Conservation (phyloP, 2,888 invertebrate genomes). For the Aricia artaxerxes region DNA sequence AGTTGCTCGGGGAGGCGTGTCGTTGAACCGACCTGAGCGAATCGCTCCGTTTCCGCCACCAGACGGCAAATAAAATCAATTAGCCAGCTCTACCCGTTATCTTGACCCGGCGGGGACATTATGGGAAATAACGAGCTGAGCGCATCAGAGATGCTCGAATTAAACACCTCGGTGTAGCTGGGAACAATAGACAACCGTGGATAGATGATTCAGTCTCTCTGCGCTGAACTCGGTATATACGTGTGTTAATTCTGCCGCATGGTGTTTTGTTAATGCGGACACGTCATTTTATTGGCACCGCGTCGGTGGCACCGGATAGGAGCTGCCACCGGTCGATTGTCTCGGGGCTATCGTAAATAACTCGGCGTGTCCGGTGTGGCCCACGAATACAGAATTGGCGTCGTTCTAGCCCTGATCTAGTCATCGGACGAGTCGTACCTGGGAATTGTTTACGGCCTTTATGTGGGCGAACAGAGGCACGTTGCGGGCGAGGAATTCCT, state of each 20-base stretch:
- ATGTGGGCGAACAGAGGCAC: constrained; percentile 42
- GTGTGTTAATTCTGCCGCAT: constrained; percentile 70
- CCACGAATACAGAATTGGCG: constrained; percentile 70
- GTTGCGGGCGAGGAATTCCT: constrained; percentile 50
- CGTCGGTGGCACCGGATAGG: constrained; percentile 76
- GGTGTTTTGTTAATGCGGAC: constrained; percentile 74
- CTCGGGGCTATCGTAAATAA: constrained; percentile 77
- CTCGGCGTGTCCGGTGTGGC: constrained; percentile 73
- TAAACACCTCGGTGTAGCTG: constrained; percentile 32
- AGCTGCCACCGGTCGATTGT: constrained; percentile 74
- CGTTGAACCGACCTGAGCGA: constrained; percentile 68
- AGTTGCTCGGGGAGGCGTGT: constrained; percentile 55
- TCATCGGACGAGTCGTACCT: constrained; percentile 33
- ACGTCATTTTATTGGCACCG: constrained; percentile 73
- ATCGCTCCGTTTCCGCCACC: constrained; percentile 63
- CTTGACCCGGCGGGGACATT: constrained; percentile 42
- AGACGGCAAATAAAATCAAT: constrained; percentile 65
- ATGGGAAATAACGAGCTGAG: constrained; percentile 41
- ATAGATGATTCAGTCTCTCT: constrained; percentile 61
- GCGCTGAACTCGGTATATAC: constrained; percentile 64
- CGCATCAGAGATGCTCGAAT: constrained; percentile 37
- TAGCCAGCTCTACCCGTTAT: constrained; percentile 56
- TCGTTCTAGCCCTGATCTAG: constrained; percentile 53
- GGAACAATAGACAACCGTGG: constrained; percentile 41
- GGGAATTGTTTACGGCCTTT: constrained; percentile 30